phyloP scores from a whole-genome alignment of 1,140 invertebrate genomes.

The Drosophila chauvacae region DNA sequence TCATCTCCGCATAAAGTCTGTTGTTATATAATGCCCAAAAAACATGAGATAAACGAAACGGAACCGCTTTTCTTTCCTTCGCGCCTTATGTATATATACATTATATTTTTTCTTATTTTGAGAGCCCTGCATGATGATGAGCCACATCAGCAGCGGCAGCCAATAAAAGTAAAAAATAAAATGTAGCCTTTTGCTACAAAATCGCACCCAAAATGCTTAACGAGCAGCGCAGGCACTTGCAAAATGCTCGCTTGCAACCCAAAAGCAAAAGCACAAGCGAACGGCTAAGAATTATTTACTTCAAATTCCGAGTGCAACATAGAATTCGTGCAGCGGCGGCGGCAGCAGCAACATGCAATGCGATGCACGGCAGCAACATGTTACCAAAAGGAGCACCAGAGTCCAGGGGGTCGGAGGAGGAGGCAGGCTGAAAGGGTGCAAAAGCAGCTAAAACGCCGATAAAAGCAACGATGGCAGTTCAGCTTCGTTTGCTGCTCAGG shows the following conservation, averaged over 20 bases:
- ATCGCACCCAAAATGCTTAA: constrained; percentile 77
- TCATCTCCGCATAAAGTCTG: constrained; percentile 16
- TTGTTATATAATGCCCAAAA: constrained; percentile 41
- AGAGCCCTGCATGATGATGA: constrained; percentile 67
- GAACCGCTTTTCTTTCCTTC: constrained; percentile 73
- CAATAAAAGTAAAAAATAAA: constrained; percentile 26
- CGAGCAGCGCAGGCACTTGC: constrained; percentile 75
- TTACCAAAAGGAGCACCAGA: constrained; percentile 61
- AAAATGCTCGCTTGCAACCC: constrained; percentile 55
- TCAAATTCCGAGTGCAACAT: constrained; percentile 81
- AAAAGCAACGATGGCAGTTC: constrained; percentile 79
- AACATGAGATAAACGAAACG: constrained; percentile 80
- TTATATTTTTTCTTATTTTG: constrained; percentile 7
- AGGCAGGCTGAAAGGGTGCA: constrained; percentile 17
- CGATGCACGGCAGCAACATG: constrained; percentile 70
- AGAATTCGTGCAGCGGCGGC: constrained; percentile 74
- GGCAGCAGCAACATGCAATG: constrained; percentile 54
- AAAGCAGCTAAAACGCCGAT: constrained; percentile 72
- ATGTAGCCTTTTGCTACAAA: constrained; percentile 37
- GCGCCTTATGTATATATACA: constrained; percentile 7
- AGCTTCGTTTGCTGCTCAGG: constrained; percentile 82
- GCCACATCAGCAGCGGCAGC: constrained; percentile 47
- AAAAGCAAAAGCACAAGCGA: constrained; percentile 43
- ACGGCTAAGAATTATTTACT: constrained; percentile 78
- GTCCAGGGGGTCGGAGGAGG: background rate